These are phyloP conservation scores for Amblyjoppa proteus DNA, from an alignment of 2,888 invertebrate genomes.

Conservation along the genomic window DNA sequence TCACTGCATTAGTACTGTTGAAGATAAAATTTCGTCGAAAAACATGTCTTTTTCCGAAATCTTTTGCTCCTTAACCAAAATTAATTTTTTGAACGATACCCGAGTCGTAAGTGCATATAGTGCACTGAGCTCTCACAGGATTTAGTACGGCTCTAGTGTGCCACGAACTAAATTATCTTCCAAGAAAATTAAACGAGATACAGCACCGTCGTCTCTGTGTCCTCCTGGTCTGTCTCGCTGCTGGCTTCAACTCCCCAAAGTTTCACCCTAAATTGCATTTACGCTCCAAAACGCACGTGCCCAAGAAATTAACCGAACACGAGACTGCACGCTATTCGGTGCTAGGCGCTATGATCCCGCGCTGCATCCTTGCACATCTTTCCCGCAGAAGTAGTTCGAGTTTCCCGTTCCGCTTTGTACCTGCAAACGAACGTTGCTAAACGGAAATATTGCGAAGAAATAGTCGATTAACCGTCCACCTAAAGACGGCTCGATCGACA, in stretches of 20 bases:
- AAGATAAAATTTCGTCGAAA: neutral
- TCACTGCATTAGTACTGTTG: neutral
- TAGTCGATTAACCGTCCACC: slow-evolving; percentile 11
- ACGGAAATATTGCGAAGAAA: slow-evolving; percentile 10
- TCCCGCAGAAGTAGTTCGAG: neutral
- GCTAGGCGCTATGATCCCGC: slow-evolving; percentile 2
- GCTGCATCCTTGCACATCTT: slow-evolving; percentile 14
- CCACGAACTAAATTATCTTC: slow-evolving; percentile 4
- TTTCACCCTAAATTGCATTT: slow-evolving; percentile 60
- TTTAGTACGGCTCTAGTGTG: slow-evolving; percentile 12
- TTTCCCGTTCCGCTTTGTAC: slow-evolving; percentile 31
- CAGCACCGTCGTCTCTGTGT: slow-evolving; percentile 24
- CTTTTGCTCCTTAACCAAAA: neutral
- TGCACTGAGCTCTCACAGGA: neutral
- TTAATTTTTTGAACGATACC: slow-evolving; percentile 1
- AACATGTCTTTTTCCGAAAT: neutral
- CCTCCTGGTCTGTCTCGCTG: slow-evolving; percentile 35
- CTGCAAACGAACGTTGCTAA: neutral
- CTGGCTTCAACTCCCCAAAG: slow-evolving; percentile 47
- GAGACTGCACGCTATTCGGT: slow-evolving; percentile 19
- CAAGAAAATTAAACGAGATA: slow-evolving; percentile 52
- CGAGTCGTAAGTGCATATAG: neutral
- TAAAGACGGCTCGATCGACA: neutral
- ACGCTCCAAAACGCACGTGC: slow-evolving; percentile 55
- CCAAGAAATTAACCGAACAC: slow-evolving; percentile 39